These are phyloP conservation scores for Drosophila sp. DNA, from an alignment of 1,140 invertebrate species.

Conservation along the genomic window DNA sequence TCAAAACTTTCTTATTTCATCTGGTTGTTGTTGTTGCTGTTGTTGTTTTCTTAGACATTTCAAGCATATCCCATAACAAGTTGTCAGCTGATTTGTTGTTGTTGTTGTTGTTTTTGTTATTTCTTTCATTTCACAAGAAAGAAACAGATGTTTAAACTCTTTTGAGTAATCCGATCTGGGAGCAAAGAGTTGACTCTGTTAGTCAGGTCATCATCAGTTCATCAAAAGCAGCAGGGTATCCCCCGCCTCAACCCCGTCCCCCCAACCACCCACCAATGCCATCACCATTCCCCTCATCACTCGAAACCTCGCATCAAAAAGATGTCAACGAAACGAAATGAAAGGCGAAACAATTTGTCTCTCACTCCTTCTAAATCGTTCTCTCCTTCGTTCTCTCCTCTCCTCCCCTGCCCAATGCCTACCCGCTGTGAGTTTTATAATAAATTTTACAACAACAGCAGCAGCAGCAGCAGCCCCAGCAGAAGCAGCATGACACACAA, in stretches of 20 bases:
- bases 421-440: conserved; percentile 70
- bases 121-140: conserved; percentile 10
- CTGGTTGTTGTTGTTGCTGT: conserved; percentile 29
- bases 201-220: conserved; percentile 46
- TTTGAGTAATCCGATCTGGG: conserved; percentile 61
- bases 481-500: conserved; percentile 71
- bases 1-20: conserved; percentile 1
- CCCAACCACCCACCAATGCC: conserved; percentile 21
- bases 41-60: conserved; percentile 31
- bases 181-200: conserved; percentile 61
- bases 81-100: conserved; percentile 50
- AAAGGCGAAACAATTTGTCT: conserved; percentile 33
- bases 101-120: conserved; percentile 6
- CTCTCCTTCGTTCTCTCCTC: neutral
- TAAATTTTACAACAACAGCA: conserved; percentile 70
- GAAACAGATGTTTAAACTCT: conserved; percentile 21
- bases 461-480: conserved; percentile 42
- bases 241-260: neutral
- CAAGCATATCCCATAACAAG: conserved; percentile 47
- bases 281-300: conserved; percentile 23
- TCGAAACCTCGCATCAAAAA: conserved; percentile 22
- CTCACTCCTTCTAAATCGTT: conserved; percentile 10
- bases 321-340: conserved; percentile 60
- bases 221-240: conserved; percentile 42
- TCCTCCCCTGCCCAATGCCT: conserved; percentile 15